A percentile compares a stretch with the other conserved stretches of the same genome.
Evolutionary conservation across 2,113 vertebrate genomes (phyloP).

Genomic region (Zapornia atra): DNA sequence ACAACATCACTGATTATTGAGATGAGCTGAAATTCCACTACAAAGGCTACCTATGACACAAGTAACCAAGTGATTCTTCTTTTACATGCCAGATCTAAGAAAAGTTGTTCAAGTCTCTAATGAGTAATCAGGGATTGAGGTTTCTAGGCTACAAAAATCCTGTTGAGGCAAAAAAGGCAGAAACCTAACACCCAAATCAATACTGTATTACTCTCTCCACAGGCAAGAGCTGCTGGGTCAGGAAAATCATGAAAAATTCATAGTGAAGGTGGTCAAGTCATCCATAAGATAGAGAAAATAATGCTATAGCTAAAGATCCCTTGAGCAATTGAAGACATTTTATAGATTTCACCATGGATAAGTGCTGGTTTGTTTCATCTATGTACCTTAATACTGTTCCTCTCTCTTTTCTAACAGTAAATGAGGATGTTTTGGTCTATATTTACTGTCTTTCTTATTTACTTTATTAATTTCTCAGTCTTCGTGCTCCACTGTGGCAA

Average conservation of each 20-base stretch:
- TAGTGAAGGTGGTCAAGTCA: conserved; percentile 84
- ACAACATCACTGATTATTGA: conserved; percentile 53
- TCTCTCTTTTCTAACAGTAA: conserved; percentile 77
- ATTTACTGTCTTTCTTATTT: conserved; percentile 75
- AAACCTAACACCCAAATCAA: conserved; percentile 84
- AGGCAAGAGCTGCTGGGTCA: conserved; percentile 83
- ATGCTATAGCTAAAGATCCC: conserved; percentile 81
- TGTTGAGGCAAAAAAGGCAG: conserved; percentile 78
- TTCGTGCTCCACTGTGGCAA: conserved; percentile 16
- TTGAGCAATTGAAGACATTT: conserved; percentile 80
- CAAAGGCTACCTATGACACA: conserved; percentile 58
- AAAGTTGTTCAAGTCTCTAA: conserved; percentile 78
- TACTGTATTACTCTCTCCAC: conserved; percentile 84
- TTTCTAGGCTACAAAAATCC: conserved; percentile 85
- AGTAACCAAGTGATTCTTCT: conserved; percentile 65
- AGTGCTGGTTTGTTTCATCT: conserved; percentile 85
- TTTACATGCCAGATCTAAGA: conserved; percentile 75
- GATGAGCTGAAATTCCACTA: conserved; percentile 67
- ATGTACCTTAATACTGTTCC: conserved; percentile 72
- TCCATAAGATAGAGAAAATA: conserved; percentile 85
- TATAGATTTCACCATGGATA: conserved; percentile 82
- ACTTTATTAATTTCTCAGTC: conserved; percentile 62
- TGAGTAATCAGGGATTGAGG: conserved; percentile 81
- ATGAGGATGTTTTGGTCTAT: conserved; percentile 76
- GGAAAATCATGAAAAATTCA: conserved; percentile 91